These are phyloP conservation scores for Lasioglossum calceatum DNA, from an alignment of 2,888 invertebrate species.

Conservation along the genomic window DNA sequence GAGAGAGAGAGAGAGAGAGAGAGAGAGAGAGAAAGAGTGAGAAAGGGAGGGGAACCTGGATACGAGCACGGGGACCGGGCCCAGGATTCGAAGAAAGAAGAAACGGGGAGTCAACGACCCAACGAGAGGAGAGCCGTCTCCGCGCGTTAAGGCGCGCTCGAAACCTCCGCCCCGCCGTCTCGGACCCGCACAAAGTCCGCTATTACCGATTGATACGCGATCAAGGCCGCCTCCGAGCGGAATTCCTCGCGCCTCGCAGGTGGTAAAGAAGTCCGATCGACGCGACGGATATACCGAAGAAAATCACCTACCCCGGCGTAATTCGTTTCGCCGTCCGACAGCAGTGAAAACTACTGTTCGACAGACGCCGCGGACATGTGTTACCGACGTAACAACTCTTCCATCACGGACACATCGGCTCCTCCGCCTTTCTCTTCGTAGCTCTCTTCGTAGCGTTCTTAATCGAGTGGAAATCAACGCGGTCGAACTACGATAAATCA, in stretches of 20 bases:
- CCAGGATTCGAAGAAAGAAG: slow-evolving; percentile 82
- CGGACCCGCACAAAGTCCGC: slow-evolving; percentile 39
- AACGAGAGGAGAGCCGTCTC: slow-evolving; percentile 74
- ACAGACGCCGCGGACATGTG: not conserved
- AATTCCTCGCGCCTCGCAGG: slow-evolving; percentile 42
- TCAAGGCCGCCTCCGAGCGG: slow-evolving; percentile 48
- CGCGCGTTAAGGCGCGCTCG: slow-evolving; percentile 73
- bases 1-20: slow-evolving; percentile 17
- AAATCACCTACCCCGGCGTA: not conserved
- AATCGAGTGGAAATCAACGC: slow-evolving; percentile 28
- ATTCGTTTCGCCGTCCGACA: not conserved
- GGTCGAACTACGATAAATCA: slow-evolving; percentile 38
- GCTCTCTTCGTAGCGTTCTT: not conserved
- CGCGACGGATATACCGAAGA: not conserved
- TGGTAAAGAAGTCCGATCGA: slow-evolving; percentile 36
- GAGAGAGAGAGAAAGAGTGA: slow-evolving; percentile 34
- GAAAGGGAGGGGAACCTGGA: slow-evolving; percentile 65
- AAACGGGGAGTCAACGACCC: slow-evolving; percentile 82
- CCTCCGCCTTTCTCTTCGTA: not conserved
- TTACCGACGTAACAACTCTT: not conserved
- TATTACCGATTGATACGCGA: slow-evolving; percentile 56
- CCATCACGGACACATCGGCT: slow-evolving; percentile 13
- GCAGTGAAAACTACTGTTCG: not conserved
- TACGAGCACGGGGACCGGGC: slow-evolving; percentile 74
- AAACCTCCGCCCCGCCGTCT: slow-evolving; percentile 55